These are phyloP conservation scores for Montifringilla adamsi DNA, from an alignment of 2,113 vertebrate species.

Conservation along the genomic window DNA sequence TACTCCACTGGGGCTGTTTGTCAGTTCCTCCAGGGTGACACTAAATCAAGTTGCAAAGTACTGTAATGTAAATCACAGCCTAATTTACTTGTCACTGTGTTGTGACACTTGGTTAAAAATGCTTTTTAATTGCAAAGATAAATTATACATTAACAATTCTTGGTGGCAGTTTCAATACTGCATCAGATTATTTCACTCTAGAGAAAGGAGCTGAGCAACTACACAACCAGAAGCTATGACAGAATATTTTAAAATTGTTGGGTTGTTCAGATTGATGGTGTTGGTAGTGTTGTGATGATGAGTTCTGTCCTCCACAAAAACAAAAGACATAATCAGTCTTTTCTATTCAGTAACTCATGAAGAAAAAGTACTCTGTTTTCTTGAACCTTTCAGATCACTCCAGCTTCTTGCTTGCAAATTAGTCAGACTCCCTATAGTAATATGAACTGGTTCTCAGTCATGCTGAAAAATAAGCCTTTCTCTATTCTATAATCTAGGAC, in stretches of 20 bases:
- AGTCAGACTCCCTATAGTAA: slow-evolving; percentile 30
- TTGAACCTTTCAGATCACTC: slow-evolving; percentile 19
- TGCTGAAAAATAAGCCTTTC: slow-evolving; percentile 25
- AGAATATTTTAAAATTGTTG: slow-evolving; percentile 32
- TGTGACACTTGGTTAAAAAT: slow-evolving; percentile 82
- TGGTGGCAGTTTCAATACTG: slow-evolving; percentile 74
- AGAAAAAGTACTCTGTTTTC: slow-evolving; percentile 33
- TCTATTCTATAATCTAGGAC: not conserved
- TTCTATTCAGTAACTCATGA: slow-evolving; percentile 17
- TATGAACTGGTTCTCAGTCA: slow-evolving; percentile 27
- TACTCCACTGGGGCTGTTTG: slow-evolving; percentile 64
- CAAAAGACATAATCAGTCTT: slow-evolving; percentile 45
- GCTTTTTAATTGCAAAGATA: slow-evolving; percentile 83
- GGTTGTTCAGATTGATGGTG: slow-evolving; percentile 23
- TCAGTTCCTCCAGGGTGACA: slow-evolving; percentile 71
- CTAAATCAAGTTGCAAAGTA: slow-evolving; percentile 73
- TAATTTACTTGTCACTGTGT: slow-evolving; percentile 82
- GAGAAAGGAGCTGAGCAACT: slow-evolving; percentile 36
- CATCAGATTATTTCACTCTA: slow-evolving; percentile 66
- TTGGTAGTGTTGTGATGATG: not conserved
- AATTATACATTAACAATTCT: slow-evolving; percentile 81
- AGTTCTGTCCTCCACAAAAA: slow-evolving; percentile 14
- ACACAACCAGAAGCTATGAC: slow-evolving; percentile 2
- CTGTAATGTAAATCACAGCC: slow-evolving; percentile 77
- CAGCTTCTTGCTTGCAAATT: not conserved